Evolutionary conservation across 2,113 vertebrate species (phyloP), one percentile per base, ranked within the genome.

Genomic region (Ciconia boyciana): DNA sequence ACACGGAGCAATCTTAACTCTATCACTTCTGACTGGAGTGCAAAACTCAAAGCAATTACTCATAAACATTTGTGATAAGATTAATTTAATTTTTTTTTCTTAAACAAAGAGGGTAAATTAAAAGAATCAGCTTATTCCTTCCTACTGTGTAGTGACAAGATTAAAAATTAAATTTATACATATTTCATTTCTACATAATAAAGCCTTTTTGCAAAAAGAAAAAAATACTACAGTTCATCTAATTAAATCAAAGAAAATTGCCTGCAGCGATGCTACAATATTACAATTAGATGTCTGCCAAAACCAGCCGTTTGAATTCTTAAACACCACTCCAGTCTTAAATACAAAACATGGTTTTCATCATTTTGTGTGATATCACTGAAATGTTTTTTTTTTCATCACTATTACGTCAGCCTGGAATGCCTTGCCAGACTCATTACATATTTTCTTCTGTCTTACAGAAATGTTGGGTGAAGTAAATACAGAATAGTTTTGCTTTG

Each of bases 121-220:
- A 98, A 98, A 98, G 98, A 98, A 98, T 98, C 96, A 97, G 97
- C 96, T 98, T 97, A 97, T 96, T 97, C 96, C 94, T 98, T 97
- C 97, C 97, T 97, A 98, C 97, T 98, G 97, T 98, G 97, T 97
- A 98, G 97, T 98, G 98, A 98, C 98, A 98, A 98, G 98, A 98
- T 98, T 98, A 98, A 98, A 98, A 98, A 98, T 98, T 98, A 98
- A 98, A 98, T 98, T 98, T 98, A 98, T 99, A 98, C 98, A 98
- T 98, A 98, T 98, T 98, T 98, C 97, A 98, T 98, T 98, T 98
- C 98, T 98, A 98, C 98, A 98, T 98, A 98, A 98, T 98, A 98
- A 98, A 98, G 97, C 93, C 97, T 98, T 98, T 98, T 98, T 97
- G 91, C 90, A 97, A 98, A 98, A 98, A 94, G 94, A 94, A 97